Evolutionary conservation across 2,797 vertebrate genomes (phyloP).

Genomic region (Trematomus bernacchii): DNA sequence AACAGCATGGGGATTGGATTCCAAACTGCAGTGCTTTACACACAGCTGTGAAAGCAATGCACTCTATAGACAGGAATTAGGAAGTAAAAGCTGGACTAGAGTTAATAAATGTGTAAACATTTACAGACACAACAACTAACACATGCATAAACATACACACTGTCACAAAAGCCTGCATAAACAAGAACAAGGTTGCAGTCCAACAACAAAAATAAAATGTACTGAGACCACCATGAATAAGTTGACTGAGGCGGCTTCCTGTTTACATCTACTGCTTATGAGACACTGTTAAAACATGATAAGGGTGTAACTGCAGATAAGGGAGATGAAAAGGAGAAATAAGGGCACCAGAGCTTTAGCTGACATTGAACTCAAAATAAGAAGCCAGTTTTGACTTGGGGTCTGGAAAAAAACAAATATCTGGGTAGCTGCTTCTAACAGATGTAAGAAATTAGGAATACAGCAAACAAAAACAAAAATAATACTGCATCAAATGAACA

Average conservation of each 20-base stretch:
- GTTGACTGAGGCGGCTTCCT: constrained; percentile 59
- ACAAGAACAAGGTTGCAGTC: constrained; percentile 5
- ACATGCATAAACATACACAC: not conserved
- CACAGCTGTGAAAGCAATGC: not conserved
- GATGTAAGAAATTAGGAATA: constrained; percentile 34
- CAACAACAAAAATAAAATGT: constrained; percentile 27
- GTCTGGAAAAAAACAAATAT: constrained; percentile 59
- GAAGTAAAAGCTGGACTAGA: not conserved
- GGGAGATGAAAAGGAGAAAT: constrained; percentile 72
- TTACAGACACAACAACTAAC: constrained; percentile 26
- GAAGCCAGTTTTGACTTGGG: constrained; percentile 46
- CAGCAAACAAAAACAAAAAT: constrained; percentile 18
- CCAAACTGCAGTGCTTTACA: not conserved
- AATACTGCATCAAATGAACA: not conserved
- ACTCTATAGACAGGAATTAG: not conserved
- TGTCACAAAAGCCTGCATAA: constrained; percentile 21
- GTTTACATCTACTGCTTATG: constrained; percentile 77
- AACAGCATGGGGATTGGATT: not conserved
- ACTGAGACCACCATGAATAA: constrained; percentile 60
- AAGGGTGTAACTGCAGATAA: constrained; percentile 76
- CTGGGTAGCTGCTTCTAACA: constrained; percentile 40
- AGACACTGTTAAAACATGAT: constrained; percentile 78
- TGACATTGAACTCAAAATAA: constrained; percentile 71
- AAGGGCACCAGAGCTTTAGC: constrained; percentile 68
- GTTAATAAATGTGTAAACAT: not conserved